Base-by-base conservation (phyloP, 2,888 invertebrate species). In the Rugalucina vietnamica region DNA sequence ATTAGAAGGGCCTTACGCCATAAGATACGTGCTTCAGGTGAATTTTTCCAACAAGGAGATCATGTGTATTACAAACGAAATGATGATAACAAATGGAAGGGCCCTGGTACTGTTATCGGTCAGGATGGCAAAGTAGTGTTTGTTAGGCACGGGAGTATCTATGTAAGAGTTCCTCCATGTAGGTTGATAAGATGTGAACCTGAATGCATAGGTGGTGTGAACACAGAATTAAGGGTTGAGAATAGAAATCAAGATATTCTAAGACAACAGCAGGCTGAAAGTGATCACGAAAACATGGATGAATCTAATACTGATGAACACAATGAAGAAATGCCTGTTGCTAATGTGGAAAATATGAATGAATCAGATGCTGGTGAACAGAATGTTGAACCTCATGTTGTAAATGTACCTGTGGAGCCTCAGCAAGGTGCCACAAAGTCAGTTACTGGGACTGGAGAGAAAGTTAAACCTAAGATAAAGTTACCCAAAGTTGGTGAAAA, bases 101-200 rank as follows among this genome's bases (percentile, higher is more conserved):
- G 86, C 14, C 85, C 85, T 74, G 88, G 81, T 34, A 69, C 29
- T 49, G 86, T 88, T 0, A 89, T 88, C 60, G 87, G 87, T 43
- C 84, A 87, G 72, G 87, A 87, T 81, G 85, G 85, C 4, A 75
- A 72, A 50, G 84, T 87, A n/a, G 82, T 88, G 4, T 87, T 89
- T 84, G 87, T 87, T 18, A 72, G 84, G 65, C 89, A 89, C 81
- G 87, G 88, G 21, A 84, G 85, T 12, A 70, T 75, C 1, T 73
- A 72, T 74, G 82, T 88, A 1, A 69, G 85, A 70, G 85, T 87
- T 12, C 84, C 85, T 76, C 72, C 82, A 24, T 76, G 81, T 54
- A 82, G 88, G 77, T 54, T 87, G 18, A 50, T 54, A 73, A 85
- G 76, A 70, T 70, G 65, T 72, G 75, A 76, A 32, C 21, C 18